Conservation (phyloP, 30 jellyfish, hydroid and myxozoan species). For the Nemopilema nomurai region DNA sequence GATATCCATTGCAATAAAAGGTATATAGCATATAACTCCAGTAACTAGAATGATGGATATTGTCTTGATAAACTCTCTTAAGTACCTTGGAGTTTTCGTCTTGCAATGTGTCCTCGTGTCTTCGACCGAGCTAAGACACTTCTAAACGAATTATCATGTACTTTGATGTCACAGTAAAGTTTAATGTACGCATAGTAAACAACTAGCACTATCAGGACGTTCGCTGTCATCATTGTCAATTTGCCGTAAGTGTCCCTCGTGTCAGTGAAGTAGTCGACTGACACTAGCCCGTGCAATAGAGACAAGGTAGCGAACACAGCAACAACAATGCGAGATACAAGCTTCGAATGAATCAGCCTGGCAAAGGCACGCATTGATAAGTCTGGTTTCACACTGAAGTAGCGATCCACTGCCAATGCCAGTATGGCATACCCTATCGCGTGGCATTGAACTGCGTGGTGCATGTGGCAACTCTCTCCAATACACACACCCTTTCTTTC, state of each 20-base stretch:
- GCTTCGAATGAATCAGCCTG: slow-evolving; percentile 13
- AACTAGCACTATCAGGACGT: slow-evolving; percentile 11
- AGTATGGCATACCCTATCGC: slow-evolving; percentile 24
- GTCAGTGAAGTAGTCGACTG: slow-evolving; percentile 25
- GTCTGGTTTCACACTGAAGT: slow-evolving; percentile 22
- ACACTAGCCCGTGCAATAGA: slow-evolving; percentile 41
- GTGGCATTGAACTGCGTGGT: slow-evolving; percentile 19
- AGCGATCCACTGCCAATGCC: slow-evolving; percentile 39
- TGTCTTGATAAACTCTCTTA: slow-evolving; percentile 37
- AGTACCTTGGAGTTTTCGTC: slow-evolving; percentile 4
- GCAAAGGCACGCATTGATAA: not conserved
- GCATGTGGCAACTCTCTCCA: slow-evolving; percentile 20
- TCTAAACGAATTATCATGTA: slow-evolving; percentile 16
- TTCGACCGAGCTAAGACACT: not conserved
- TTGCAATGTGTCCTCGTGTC: not conserved
- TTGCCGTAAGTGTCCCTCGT: not conserved
- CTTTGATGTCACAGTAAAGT: slow-evolving; percentile 19
- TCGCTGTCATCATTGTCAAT: slow-evolving; percentile 11
- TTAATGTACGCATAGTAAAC: slow-evolving; percentile 46
- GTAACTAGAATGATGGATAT: slow-evolving; percentile 34
- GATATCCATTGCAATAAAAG: slow-evolving; percentile 35
- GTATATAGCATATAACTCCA: slow-evolving; percentile 31
- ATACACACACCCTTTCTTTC: not conserved
- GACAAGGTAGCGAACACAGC: slow-evolving; percentile 3
- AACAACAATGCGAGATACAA: slow-evolving; percentile 7